Evolutionary conservation across 1,140 invertebrate species (phyloP), one percentile per base, ranked within the genome.

Genomic region (Tyrophagus putrescentiae): DNA sequence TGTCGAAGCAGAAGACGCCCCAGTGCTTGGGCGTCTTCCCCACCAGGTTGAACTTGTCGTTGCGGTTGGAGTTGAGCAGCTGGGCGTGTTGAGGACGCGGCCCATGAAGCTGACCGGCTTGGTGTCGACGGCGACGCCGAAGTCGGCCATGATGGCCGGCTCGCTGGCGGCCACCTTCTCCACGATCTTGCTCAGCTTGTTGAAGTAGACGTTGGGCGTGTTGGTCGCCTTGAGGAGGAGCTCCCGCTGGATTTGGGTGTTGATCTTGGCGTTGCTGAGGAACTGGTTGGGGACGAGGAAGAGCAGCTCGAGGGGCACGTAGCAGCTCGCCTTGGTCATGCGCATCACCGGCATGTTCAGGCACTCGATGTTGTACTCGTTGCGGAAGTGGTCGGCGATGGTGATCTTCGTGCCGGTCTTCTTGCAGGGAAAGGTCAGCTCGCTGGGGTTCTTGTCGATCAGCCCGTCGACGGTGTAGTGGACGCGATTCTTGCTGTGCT

Each of bases 111-210:
- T 11, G 4, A 68, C 33, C 21, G 64, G 64, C 2, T 56, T 45
- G 3, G 33, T 18, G 11, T n/a, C 21, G 5, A 68, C 16, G 32
- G 42, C 39, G 0, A 68, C 62, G 1, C 62, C 64, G 60, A 72
- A 72, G 42, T 61, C 63, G 21, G 63, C 41, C 25, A 68, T 58
- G 59, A 65, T 65, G 3, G 52, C 62, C 32, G 64, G 63, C 21
- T 42, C 62, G 21, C 2, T 56, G 2, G 11, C 13, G 11, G 3
- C 16, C 18, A 56, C 21, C 39, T 27, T 23, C 3, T 31, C n/a
- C 23, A 28, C 3, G 2, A 27, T 21, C 18, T 11, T 18, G 9
- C 9, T 25, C 13, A 56, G 39, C 11, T 31, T 21, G 18, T 28
- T 31, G 11, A 56, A 56, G 39, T 31, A 21, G 13, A 31, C 21